phyloP scores from a whole-genome alignment of 2,113 vertebrate genomes.

The Crotalus viridis region DNA sequence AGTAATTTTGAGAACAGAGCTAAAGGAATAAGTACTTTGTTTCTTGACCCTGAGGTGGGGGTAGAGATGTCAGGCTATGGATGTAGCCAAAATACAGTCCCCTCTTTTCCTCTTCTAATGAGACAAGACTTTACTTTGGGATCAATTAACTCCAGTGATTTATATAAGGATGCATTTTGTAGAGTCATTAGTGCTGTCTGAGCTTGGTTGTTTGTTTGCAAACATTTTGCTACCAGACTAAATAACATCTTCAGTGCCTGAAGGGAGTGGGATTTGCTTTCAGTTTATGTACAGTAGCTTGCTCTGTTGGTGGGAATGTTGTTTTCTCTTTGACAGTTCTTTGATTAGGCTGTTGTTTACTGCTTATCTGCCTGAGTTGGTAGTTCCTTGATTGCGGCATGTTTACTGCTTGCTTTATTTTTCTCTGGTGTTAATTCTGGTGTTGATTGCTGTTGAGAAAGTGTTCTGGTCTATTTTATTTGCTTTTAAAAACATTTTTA shows the following conservation, averaged over 20 bases:
- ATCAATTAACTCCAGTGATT: neutral
- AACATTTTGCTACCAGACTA: neutral
- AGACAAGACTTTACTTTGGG: neutral
- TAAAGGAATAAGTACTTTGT: neutral
- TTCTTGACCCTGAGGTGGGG: neutral
- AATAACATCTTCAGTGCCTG: neutral
- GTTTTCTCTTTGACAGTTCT: neutral
- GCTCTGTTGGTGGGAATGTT: neutral
- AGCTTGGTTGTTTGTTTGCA: neutral
- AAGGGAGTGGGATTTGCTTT: neutral
- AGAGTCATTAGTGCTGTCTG: neutral
- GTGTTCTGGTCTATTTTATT: neutral
- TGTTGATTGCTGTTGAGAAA: neutral
- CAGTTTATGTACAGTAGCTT: neutral
- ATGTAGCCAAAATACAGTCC: neutral
- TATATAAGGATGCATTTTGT: neutral
- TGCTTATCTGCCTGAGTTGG: neutral
- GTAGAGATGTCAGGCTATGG: neutral
- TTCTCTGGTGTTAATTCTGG: neutral
- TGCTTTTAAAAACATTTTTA: neutral
- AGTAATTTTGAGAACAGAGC: neutral
- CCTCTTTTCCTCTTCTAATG: neutral
- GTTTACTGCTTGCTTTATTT: neutral
- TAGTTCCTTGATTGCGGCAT: neutral
- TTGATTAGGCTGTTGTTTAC: neutral